Evolutionary conservation across 2,888 invertebrate species (phyloP).

Genomic region (Lapara coniferarum): DNA sequence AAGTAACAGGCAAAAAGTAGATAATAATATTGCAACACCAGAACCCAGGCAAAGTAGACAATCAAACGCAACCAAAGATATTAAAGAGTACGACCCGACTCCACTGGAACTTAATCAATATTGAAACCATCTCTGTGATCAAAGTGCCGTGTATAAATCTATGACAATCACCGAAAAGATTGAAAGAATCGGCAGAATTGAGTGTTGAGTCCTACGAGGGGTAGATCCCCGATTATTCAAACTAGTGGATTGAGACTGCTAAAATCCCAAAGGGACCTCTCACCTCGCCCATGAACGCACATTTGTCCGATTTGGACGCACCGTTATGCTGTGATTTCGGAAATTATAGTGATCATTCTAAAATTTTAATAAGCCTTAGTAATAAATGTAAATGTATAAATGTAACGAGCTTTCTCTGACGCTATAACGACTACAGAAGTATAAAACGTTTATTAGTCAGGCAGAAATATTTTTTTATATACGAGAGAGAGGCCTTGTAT

Average conservation of each 20-base stretch:
- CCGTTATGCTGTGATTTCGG: too few relatives aligned
- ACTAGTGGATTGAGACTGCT: constrained; percentile 42
- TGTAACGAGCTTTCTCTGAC: too few relatives aligned
- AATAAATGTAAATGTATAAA: too few relatives aligned
- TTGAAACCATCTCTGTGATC: constrained; percentile 47
- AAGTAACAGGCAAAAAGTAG: constrained; percentile 40
- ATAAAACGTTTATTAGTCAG: too few relatives aligned
- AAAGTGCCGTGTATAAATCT: constrained; percentile 64
- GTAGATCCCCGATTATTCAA: constrained; percentile 40
- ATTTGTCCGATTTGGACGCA: too few relatives aligned
- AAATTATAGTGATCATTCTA: too few relatives aligned
- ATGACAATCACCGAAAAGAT: constrained; percentile 50
- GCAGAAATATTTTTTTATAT: too few relatives aligned
- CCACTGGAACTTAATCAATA: constrained; percentile 43
- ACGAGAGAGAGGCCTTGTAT: too few relatives aligned
- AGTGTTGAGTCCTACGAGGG: constrained; percentile 50
- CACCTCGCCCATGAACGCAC: too few relatives aligned
- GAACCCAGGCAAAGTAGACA: constrained; percentile 61
- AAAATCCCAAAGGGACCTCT: constrained; percentile 44
- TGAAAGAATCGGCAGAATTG: constrained; percentile 54
- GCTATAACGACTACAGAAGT: too few relatives aligned
- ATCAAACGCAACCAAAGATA: constrained; percentile 47
- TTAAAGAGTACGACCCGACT: constrained; percentile 39
- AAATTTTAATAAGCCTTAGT: too few relatives aligned
- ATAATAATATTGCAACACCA: constrained; percentile 23